A percentile compares a stretch with the other conserved stretches of the same genome.
Conservation (phyloP, 2,888 invertebrate species). For the Cybosia mesomella region DNA sequence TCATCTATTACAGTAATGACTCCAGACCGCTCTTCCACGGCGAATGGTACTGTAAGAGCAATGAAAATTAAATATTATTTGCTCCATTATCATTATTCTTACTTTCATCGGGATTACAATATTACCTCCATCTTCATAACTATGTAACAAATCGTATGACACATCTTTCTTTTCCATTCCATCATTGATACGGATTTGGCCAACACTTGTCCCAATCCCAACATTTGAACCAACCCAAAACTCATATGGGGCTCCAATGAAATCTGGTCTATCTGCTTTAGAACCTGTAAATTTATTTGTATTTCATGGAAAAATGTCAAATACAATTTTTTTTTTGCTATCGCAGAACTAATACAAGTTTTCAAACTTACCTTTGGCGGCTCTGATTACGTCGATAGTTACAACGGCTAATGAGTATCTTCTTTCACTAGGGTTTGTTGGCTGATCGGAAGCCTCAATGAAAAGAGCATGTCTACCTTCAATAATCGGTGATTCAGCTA, state of each 20-base stretch:
- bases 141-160: slow-evolving; percentile 93
- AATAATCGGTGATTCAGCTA: slow-evolving; percentile 89
- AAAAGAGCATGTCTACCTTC: slow-evolving; percentile 93
- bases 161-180: slow-evolving; percentile 89
- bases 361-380: slow-evolving; percentile 59
- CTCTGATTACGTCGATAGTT: slow-evolving; percentile 90
- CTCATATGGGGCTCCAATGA: slow-evolving; percentile 94
- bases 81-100: neutral
- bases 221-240: slow-evolving; percentile 97
- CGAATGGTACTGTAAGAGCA: slow-evolving; percentile 93
- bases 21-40: slow-evolving; percentile 95
- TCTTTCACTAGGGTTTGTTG: slow-evolving; percentile 93
- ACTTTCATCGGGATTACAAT: neutral
- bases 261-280: slow-evolving; percentile 89
- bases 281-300: slow-evolving; percentile 71
- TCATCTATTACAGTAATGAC: slow-evolving; percentile 94
- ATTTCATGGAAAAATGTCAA: neutral
- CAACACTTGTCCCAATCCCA: slow-evolving; percentile 94
- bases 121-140: slow-evolving; percentile 93
- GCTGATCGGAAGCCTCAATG: slow-evolving; percentile 94
- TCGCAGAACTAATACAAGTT: neutral
- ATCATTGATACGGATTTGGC: slow-evolving; percentile 93
- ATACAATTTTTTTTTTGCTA: neutral
- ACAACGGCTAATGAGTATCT: slow-evolving; percentile 95
- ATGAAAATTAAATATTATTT: slow-evolving; percentile 10